Evolutionary conservation across 2,113 vertebrate species (phyloP), one percentile per base, ranked within the genome.

Genomic region (Canis aureus): DNA sequence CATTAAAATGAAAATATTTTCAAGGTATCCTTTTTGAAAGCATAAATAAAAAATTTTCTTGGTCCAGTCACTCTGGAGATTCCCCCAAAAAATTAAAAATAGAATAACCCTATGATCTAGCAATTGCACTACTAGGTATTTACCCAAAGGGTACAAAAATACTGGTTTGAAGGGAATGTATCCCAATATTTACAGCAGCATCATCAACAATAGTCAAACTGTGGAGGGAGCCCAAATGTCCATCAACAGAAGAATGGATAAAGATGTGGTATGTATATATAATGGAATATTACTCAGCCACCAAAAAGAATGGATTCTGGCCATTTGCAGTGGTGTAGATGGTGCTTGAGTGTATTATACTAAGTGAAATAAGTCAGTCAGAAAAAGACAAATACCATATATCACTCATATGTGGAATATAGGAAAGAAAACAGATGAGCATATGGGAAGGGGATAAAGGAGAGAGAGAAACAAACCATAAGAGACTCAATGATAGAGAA

Each of bases 1-100:
- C 22, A 96, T 22, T 57, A 76, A 91, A 73, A 32, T 66, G 27
- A 86, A 95, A 91, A 88, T 90, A 74, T 76, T 83, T 89, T 87
- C 64, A 92, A 66, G 8, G 11, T 79, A 17, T 43, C 15, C 5
- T 69, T 87, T 86, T 83, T 91, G 11, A 89, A 89, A 92, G 11
- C 15, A 59, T 15, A 86, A 49, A 25, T 62, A 90, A 89, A 27
- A 90, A 81, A 92, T 22, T 64, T 59, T 88, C 32, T n/a, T 69
- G 32, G 66, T 69, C 29, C 32, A 69, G 66, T 16, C 66, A 69
- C 32, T 69, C 29, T n/a, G 32, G 16, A n/a, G 32, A 1, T n/a
- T 69, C 29, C 66, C 66, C n/a, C 32, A 4, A 69, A 69, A 69
- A 69, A 32, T 69, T 69, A n/a, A 69, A 69, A 69, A 69, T 69